Conservation (phyloP, 2,888 invertebrate species). For the Clanis bilineata region DNA sequence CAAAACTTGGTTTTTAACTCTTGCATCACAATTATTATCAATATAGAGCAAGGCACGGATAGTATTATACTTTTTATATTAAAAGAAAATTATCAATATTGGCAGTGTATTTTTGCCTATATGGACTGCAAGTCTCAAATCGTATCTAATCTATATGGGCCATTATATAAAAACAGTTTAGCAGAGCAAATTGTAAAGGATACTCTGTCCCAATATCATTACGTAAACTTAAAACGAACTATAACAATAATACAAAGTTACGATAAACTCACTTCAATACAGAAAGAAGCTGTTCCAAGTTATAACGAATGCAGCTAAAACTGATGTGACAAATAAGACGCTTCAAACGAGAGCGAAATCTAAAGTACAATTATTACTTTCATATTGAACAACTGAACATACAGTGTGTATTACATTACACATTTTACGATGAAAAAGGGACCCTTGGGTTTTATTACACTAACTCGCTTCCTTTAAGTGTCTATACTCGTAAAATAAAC, state of each 20-base stretch:
- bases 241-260: neutral
- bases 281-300: neutral
- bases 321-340: conserved; percentile 7
- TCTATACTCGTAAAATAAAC: conserved; percentile 15
- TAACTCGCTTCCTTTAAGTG: conserved; percentile 20
- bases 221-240: no score
- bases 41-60: no score
- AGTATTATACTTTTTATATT: no score
- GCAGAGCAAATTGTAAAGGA: no score
- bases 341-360: conserved; percentile 21
- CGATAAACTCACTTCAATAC: neutral
- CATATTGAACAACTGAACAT: conserved; percentile 23
- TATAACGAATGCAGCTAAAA: conserved; percentile 10
- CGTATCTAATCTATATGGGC: no score
- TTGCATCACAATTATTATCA: no score
- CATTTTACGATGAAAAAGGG: conserved; percentile 17
- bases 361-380: conserved; percentile 24
- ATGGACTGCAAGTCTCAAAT: no score
- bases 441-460: conserved; percentile 25
- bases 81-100: no score
- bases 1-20: no score
- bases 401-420: conserved; percentile 16
- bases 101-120: no score
- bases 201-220: no score
- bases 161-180: no score